phyloP scores from a whole-genome alignment of 2,113 vertebrate species.

The Plotosus lineatus region DNA sequence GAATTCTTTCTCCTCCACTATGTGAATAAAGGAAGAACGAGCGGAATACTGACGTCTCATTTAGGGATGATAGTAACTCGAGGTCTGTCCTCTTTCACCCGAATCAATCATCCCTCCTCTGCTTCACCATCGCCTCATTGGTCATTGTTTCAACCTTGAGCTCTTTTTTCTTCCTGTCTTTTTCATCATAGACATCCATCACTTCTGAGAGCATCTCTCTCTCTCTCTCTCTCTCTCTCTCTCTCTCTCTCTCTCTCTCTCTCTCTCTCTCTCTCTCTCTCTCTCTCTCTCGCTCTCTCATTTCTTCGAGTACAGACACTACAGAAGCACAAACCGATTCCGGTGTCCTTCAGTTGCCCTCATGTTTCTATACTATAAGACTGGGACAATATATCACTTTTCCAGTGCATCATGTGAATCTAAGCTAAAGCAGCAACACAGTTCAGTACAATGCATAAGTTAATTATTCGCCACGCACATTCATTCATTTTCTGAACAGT shows the following conservation, averaged over 20 bases:
- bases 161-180: conserved; percentile 22
- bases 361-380: neutral
- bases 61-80: conserved; percentile 44
- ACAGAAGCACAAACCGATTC: conserved; percentile 1
- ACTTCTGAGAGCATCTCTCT: conserved; percentile 26
- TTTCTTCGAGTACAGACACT: neutral
- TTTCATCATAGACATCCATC: conserved; percentile 61
- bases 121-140: conserved; percentile 54
- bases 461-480: too few relatives aligned
- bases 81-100: conserved; percentile 57
- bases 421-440: neutral
- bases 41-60: conserved; percentile 38
- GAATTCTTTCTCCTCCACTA: conserved; percentile 26
- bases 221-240: conserved; percentile 20
- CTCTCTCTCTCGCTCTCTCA: neutral
- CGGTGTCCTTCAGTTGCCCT: neutral
- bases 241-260: conserved; percentile 13
- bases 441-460: neutral
- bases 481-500: too few relatives aligned
- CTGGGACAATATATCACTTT: neutral
- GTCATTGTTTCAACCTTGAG: conserved; percentile 65
- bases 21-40: conserved; percentile 21
- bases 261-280: conserved; percentile 6
- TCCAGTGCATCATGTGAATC: too few relatives aligned
- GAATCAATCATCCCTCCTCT: conserved; percentile 61